Conservation (phyloP, 2,888 invertebrate species). For the Thereva unica region DNA sequence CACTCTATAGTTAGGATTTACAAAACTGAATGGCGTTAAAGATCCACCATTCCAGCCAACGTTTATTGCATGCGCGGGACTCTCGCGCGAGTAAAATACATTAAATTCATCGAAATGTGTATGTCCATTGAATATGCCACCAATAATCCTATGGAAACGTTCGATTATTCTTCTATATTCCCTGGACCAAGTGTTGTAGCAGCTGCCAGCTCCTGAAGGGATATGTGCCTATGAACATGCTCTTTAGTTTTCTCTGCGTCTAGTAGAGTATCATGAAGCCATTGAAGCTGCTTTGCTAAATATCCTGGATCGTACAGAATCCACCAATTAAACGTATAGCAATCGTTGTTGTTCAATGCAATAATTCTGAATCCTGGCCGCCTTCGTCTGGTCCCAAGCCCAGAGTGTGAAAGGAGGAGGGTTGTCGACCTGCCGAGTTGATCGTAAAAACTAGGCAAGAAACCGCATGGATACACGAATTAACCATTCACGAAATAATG, state of each 20-base stretch:
- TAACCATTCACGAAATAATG: no score
- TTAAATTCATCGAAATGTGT: slow-evolving; percentile 76
- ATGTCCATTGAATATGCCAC: slow-evolving; percentile 82
- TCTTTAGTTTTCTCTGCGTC: slow-evolving; percentile 75
- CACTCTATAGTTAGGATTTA: slow-evolving; percentile 82
- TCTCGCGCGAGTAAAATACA: slow-evolving; percentile 63
- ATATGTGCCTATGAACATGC: slow-evolving; percentile 82
- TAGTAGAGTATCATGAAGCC: slow-evolving; percentile 75
- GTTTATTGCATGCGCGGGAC: slow-evolving; percentile 61
- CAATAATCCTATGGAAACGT: slow-evolving; percentile 74
- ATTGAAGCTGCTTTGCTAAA: slow-evolving; percentile 75
- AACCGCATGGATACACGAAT: no score
- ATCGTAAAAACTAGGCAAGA: no score
- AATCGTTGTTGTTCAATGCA: slow-evolving; percentile 80
- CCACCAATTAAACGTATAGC: slow-evolving; percentile 64
- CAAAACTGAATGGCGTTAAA: slow-evolving; percentile 70
- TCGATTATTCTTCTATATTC: slow-evolving; percentile 71
- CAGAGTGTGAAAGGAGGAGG: no score
- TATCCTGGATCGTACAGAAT: slow-evolving; percentile 72
- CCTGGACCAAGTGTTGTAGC: slow-evolving; percentile 71
- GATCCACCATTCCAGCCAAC: slow-evolving; percentile 86
- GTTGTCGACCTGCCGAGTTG: no score
- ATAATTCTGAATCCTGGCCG: slow-evolving; percentile 77
- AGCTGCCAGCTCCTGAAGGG: slow-evolving; percentile 72
- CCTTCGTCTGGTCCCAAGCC: no score